These are phyloP conservation scores for Druon quercuslanigerum DNA, from an alignment of 1,140 invertebrate species.

Conservation along the genomic window DNA sequence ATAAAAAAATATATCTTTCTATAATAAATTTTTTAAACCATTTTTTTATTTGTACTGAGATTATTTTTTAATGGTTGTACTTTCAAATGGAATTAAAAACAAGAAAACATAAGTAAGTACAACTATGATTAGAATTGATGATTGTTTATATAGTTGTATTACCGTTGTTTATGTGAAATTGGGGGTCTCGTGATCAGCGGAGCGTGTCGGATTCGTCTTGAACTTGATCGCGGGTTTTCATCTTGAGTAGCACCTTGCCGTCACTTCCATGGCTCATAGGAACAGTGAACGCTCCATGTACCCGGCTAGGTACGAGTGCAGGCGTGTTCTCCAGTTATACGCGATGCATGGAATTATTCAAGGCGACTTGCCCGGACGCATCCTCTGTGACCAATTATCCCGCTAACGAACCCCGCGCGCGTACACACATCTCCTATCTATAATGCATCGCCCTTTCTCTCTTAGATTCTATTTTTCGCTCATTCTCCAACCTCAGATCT, in stretches of 20 bases:
- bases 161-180: not conserved
- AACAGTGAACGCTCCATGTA: constrained; percentile 35
- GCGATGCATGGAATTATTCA: constrained; percentile 68
- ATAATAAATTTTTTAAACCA: too few species aligned
- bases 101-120: too few species aligned
- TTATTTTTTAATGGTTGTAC: too few species aligned
- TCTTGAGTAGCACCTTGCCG: constrained; percentile 4
- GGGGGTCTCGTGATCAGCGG: not conserved
- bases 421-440: constrained; percentile 36
- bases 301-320: constrained; percentile 39
- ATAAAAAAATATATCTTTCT: too few species aligned
- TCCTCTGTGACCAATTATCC: constrained; percentile 75
- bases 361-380: constrained; percentile 70
- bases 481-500: constrained; percentile 42
- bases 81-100: too few species aligned
- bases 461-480: constrained; percentile 39
- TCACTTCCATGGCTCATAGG: constrained; percentile 37
- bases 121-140: not conserved
- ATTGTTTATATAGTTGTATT: not conserved
- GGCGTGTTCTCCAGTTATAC: constrained; percentile 59
- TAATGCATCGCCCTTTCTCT: constrained; percentile 10
- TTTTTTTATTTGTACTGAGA: too few species aligned
- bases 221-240: constrained; percentile 8
- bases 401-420: constrained; percentile 70
- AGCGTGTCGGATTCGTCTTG: constrained; percentile 2